phyloP scores from a whole-genome alignment of 2,888 invertebrate genomes.

The Lordiphosa andalusiaca region DNA sequence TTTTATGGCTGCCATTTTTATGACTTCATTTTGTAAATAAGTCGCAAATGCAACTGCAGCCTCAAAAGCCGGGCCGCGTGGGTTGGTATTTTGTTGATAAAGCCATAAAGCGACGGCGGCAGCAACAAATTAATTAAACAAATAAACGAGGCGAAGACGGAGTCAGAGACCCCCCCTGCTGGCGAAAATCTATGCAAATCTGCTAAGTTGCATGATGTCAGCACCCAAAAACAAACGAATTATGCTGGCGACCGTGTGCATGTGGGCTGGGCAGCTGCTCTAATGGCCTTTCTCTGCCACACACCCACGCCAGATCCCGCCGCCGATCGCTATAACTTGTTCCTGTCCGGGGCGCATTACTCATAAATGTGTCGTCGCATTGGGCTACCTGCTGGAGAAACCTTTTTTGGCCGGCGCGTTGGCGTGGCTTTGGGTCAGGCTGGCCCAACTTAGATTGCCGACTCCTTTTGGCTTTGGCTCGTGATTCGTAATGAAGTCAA shows the following conservation, averaged over 20 bases:
- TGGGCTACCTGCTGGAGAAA: constrained; percentile 30
- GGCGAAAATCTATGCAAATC: constrained; percentile 58
- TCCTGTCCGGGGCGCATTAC: constrained; percentile 51
- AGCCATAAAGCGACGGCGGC: constrained; percentile 53
- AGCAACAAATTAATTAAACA: constrained; percentile 68
- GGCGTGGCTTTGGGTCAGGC: constrained; percentile 67
- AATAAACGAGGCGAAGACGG: constrained; percentile 34
- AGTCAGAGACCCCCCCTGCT: not conserved
- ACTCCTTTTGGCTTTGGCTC: constrained; percentile 59
- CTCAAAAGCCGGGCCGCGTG: constrained; percentile 40
- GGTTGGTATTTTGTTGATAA: constrained; percentile 52
- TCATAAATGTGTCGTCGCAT: constrained; percentile 57
- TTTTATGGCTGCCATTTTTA: constrained; percentile 55
- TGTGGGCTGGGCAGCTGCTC: constrained; percentile 40
- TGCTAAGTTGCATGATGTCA: constrained; percentile 57
- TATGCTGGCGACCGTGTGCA: constrained; percentile 13
- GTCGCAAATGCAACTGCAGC: constrained; percentile 28
- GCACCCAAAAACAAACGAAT: constrained; percentile 42
- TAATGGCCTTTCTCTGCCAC: constrained; percentile 50
- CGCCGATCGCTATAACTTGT: constrained; percentile 53
- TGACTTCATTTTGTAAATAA: constrained; percentile 59
- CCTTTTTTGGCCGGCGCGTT: constrained; percentile 39
- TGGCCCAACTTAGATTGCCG: constrained; percentile 25
- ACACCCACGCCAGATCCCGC: constrained; percentile 33
- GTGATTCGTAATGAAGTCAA: constrained; percentile 72